A percentile compares a stretch with the other conserved stretches of the same genome.
Conservation (phyloP, 2,797 vertebrate genomes). For the Melopsittacus undulatus region DNA sequence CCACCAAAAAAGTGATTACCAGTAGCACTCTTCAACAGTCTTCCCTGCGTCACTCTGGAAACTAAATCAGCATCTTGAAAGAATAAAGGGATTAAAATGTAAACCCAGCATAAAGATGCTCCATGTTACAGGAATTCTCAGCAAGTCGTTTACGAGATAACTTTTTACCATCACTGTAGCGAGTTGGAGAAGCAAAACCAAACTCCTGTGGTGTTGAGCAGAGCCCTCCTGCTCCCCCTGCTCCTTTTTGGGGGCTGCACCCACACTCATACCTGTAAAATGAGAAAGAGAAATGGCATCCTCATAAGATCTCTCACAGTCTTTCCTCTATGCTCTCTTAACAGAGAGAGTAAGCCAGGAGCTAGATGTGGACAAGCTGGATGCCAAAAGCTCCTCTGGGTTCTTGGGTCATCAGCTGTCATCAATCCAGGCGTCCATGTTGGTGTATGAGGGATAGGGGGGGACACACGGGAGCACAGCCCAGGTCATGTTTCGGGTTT, state of each 20-base stretch:
- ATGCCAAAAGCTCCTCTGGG: neutral
- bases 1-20: constrained; percentile 22
- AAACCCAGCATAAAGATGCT: constrained; percentile 1
- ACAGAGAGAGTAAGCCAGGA: neutral
- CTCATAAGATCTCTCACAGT: fast-evolving
- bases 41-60: neutral
- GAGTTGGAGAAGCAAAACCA: neutral
- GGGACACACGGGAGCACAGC: neutral
- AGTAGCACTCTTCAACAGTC: neutral
- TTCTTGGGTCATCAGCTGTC: neutral
- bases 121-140: neutral
- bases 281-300: neutral
- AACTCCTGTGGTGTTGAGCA: neutral
- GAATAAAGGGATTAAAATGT: constrained; percentile 27
- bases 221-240: neutral
- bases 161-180: neutral
- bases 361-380: fast-evolving
- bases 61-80: constrained; percentile 36
- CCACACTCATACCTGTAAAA: neutral
- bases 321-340: fast-evolving
- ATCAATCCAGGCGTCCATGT: fast-evolving
- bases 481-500: neutral
- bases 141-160: neutral
- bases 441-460: neutral
- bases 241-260: neutral